Evolutionary conservation across 2,888 invertebrate genomes (phyloP).

Genomic region (Trachelus iudaicus): DNA sequence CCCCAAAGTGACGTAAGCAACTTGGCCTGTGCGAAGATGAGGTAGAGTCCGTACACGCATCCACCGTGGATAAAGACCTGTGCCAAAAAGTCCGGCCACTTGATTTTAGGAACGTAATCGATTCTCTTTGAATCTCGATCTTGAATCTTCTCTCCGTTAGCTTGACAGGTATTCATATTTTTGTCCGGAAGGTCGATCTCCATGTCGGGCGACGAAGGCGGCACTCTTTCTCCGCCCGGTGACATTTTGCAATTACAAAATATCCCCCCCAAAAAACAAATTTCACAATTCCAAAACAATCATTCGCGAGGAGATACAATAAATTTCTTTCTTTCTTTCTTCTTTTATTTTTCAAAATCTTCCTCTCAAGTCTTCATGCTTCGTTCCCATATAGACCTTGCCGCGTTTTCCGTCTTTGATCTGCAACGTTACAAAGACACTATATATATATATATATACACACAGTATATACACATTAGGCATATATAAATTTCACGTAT

Average conservation of each 20-base stretch:
- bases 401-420: too few relatives aligned
- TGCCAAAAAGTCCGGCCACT: slow-evolving; percentile 79
- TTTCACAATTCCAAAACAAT: too few relatives aligned
- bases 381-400: too few relatives aligned
- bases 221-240: slow-evolving; percentile 33
- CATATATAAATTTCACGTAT: too few relatives aligned
- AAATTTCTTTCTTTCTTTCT: not conserved
- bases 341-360: slow-evolving; percentile 1
- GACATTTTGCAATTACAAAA: slow-evolving; percentile 32
- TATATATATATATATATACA: too few relatives aligned
- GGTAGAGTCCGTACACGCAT: slow-evolving; percentile 76
- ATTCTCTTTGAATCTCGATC: slow-evolving; percentile 28
- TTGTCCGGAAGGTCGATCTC: slow-evolving; percentile 19
- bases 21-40: slow-evolving; percentile 72
- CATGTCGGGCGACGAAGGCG: slow-evolving; percentile 23
- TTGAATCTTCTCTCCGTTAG: slow-evolving; percentile 65
- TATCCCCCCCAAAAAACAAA: too few relatives aligned
- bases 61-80: slow-evolving; percentile 79
- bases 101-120: slow-evolving; percentile 72
- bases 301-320: not conserved
- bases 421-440: too few relatives aligned
- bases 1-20: slow-evolving; percentile 78
- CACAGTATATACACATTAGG: too few relatives aligned
- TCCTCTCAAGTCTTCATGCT: slow-evolving; percentile 1
- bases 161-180: slow-evolving; percentile 30